phyloP scores from a whole-genome alignment of 2,888 invertebrate genomes.

The Chaitophorus viminalis region DNA sequence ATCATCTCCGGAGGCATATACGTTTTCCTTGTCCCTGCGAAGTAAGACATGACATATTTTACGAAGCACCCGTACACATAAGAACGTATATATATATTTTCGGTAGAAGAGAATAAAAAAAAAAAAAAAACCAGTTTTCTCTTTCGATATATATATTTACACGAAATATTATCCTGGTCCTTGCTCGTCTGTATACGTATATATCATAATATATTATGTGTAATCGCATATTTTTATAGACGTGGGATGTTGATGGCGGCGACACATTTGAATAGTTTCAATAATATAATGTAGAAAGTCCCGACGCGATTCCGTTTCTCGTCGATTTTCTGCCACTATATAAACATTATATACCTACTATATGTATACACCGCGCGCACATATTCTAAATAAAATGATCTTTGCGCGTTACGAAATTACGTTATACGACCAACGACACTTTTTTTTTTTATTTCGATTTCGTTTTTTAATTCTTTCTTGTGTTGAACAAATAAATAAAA shows the following conservation, averaged over 20 bases:
- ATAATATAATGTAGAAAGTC: background rate
- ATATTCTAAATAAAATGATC: background rate
- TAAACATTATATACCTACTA: no score
- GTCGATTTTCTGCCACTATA: background rate
- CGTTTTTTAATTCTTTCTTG: conserved; percentile 38
- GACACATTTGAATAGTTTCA: conserved; percentile 6
- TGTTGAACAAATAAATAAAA: background rate
- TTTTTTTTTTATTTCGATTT: conserved; percentile 20
- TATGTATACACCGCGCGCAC: background rate
- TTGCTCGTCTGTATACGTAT: background rate
- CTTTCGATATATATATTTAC: background rate
- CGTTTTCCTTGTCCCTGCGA: no score
- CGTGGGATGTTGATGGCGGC: background rate
- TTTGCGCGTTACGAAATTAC: background rate
- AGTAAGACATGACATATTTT: no score
- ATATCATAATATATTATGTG: background rate
- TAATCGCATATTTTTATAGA: background rate
- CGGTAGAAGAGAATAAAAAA: no score
- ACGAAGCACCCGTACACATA: no score
- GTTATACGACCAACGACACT: no score
- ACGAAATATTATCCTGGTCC: background rate
- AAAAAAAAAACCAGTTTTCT: conserved; percentile 1
- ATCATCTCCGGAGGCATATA: no score
- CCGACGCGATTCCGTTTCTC: background rate
- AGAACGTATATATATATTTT: no score